Conservation (phyloP, 2,888 invertebrate genomes). For the Scaptomyza cyrtandrae region DNA sequence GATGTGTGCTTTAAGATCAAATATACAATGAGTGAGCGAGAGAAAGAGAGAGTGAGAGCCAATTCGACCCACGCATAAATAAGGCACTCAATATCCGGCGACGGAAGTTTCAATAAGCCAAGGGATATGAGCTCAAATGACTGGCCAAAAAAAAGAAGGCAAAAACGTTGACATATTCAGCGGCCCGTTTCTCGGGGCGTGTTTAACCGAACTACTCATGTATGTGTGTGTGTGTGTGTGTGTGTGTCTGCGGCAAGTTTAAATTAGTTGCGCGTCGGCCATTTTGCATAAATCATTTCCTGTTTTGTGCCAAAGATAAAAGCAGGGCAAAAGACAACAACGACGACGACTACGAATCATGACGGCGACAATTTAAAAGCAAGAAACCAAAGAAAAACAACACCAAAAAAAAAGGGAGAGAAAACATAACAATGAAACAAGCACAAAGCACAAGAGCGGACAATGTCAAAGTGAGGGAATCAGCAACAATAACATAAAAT, state of each 20-base stretch:
- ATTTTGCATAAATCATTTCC: constrained; percentile 77
- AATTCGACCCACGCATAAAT: constrained; percentile 37
- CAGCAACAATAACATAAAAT: constrained; percentile 76
- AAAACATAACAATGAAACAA: constrained; percentile 28
- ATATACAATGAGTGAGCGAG: not conserved
- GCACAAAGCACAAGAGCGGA: constrained; percentile 48
- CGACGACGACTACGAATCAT: constrained; percentile 31
- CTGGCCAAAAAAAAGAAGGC: constrained; percentile 50
- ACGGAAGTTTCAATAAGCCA: constrained; percentile 71
- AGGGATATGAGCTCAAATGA: constrained; percentile 74
- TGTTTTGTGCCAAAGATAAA: constrained; percentile 73
- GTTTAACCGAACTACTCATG: constrained; percentile 43
- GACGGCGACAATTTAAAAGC: constrained; percentile 51
- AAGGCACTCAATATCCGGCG: constrained; percentile 68
- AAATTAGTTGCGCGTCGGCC: constrained; percentile 71
- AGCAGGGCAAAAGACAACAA: constrained; percentile 53
- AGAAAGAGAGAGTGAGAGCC: not conserved
- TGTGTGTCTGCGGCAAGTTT: constrained; percentile 52
- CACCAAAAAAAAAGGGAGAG: constrained; percentile 21
- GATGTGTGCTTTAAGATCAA: constrained; percentile 16
- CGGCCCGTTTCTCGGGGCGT: constrained; percentile 20
- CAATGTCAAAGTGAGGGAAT: constrained; percentile 51
- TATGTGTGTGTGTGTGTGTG: constrained; percentile 19
- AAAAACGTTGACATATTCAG: constrained; percentile 25
- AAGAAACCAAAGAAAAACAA: constrained; percentile 13